Evolutionary conservation across 2,888 invertebrate genomes (phyloP), one percentile per base, ranked within the genome.

Genomic region (Catotricha subobsoleta): DNA sequence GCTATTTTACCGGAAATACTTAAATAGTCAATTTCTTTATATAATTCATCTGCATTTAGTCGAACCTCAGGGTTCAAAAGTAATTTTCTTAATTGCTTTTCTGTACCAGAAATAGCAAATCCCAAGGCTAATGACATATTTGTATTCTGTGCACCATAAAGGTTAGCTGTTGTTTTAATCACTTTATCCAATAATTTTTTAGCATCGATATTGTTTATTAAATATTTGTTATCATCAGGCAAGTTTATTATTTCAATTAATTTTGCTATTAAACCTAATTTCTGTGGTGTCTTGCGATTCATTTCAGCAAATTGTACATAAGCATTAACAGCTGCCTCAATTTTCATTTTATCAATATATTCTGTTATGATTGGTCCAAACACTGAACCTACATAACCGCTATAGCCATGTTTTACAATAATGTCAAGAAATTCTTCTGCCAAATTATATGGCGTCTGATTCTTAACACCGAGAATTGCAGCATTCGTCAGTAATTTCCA

Each of bases 321-420:
- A 43, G 69, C 69, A n/a, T 64, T 52, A 0, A 75, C 67, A 0
- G 77, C 74, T 19, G 47, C 46, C 5, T 46, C 42, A 6, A 58
- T 40, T 34, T 67, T 65, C 47, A 56, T 72, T 65, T 62, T 67
- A 16, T 68, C 65, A 39, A 80, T 53, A 55, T 72, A 67, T 41
- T 66, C 68, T n/a, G 71, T 59, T 10, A 80, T 57, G 9, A 79
- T 52, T 0, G 77, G 74, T 0, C 76, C 77, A 6, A 80, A 59
- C 16, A 76, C 49, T 0, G 65, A 57, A 52, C 74, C 76, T 19
- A 56, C 65, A 0, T 69, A 59, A 41, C 63, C 58, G 51, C 77
- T 78, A 48, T 70, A 76, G 1, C 68, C 63, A 18, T 65, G 54
- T 1, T 60, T 45, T 1, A 59, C 52, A 0, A 80, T 54, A 37